Base-by-base conservation (phyloP, 2,888 invertebrate species). In the Chloroclysta siterata region DNA sequence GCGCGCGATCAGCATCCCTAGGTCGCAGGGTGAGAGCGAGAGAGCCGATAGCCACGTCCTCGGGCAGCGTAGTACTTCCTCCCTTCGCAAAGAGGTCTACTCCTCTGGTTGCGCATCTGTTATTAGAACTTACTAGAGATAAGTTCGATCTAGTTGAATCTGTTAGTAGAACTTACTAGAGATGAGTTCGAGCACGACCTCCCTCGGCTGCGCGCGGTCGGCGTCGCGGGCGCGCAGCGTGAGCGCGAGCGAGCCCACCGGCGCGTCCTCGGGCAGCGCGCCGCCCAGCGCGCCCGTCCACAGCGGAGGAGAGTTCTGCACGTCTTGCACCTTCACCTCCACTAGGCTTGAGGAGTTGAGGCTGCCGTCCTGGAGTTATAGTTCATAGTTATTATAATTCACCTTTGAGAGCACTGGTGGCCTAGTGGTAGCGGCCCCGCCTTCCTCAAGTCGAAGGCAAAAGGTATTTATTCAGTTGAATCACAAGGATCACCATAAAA, bases 241-340 rank as follows among this genome's bases (percentile, higher is more conserved):
- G 87, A 98, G 94, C 0, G 97, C 96, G 47, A 96, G 87, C 0
- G 97, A 96, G 11, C 97, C 97, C 44, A 98, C 97, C 0, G 96
- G 95, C 60, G 96, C 97, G 77, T 97, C 97, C 83, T 98, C 98
- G 28, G 94, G 93, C 39, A 98, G 94, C 28, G 97, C 95, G 0
- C 96, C 96, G 13, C 96, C 95, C 59, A 97, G 90, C 0, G 97
- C 95, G 0, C 97, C 97, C 52, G 95, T 94, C 89, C 98, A 98
- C 59, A 96, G 94, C 0, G 98, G 98, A 0, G 98, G 97, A 0
- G 95, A 96, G 84, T 98, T 97, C 90, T 98, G 98, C 0, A 98
- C 95, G 80, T 98, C 98, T 65, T 95, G 94, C 0, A 98, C 96
- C 69, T 96, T 95, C 29, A 98, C 95, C 77, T 96, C 96, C 13